Base-by-base conservation (phyloP, 2,797 vertebrate genomes). In the Iguana delicatissima region DNA sequence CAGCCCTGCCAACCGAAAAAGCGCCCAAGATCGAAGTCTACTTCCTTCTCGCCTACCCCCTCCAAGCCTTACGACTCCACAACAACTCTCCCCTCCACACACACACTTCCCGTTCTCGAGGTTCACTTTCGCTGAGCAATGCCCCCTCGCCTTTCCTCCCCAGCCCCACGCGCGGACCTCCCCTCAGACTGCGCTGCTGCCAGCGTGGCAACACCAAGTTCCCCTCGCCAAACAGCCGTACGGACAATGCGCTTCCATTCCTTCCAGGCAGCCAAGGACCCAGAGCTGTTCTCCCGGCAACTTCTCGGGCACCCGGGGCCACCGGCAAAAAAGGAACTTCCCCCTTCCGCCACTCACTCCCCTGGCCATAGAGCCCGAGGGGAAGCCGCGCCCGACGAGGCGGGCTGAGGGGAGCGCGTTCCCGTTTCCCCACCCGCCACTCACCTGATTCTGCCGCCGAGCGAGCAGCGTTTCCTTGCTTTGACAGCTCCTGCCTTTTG, bases 401-500 rank as follows among this genome's bases (percentile, higher is more conserved):
- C 62, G 22, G 62, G 32, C 88, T 20, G 86, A 13, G 76, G 86
- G 1, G 38, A 9, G 22, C 62, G 38, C 20, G 76, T 12, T 13
- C 55, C 2, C 0, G 3, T 42, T 52, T 10, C 52, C 52, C 85
- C 12, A 4, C 42, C 14, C 62, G 84, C 91, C 29, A 79, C 90
- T 96, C 96, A 96, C 96, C 96, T 96, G 95, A 64, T 20, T 22
- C 93, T 96, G 93, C 82, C 12, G 13, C 64, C 90, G 90, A 93
- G 93, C 93, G 87, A 94, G 4, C 93, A 90, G 80, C 93, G 80
- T 46, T 82, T 80, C 6, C 18, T 62, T 2, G n/a, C 72, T 24
- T 93, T 94, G 96, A 96, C 96, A 96, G 96, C 95, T 95, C 93
- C 95, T 95, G 94, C 95, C 94, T 95, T 96, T 96, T 96, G 96